Base-by-base conservation (phyloP, 2,888 invertebrate genomes). In the Galeopsomyia nigrocyanea region DNA sequence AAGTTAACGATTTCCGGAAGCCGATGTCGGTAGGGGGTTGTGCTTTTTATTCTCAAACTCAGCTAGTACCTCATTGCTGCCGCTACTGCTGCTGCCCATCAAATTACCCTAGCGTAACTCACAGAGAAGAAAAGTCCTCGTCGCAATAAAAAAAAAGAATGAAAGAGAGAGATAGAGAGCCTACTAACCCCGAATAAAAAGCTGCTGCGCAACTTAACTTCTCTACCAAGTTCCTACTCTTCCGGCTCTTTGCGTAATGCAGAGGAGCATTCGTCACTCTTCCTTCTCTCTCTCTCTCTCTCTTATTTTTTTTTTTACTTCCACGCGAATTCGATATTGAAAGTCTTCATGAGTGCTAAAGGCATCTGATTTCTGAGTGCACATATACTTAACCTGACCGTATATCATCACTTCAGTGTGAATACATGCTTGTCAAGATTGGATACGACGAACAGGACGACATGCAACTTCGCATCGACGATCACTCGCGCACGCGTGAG, bases 251-350 rank as follows among this genome's bases (percentile, higher is more conserved):
- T 13, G 7, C 39, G 39, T 39, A 39, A 39, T 39, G 39, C 10
- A 39, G 39, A 39, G 39, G 7, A 10, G 39, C 5, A 39, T 39
- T 39, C 39, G 39, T 39, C 39, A 21, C 62, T 50, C 62, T 53
- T 49, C 47, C 13, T 16, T 26, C n/a, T 50, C 2, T 17, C 50
- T 22, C 10, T 22, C 62, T 62, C 47, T 16, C 19, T 19, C 21
- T 60, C 17, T 56, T 56, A 14, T 14, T 2, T 22, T 56, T 22
- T 10, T 55, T 21, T 55, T 14, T 5, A 16, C 17, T 57, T 31
- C 39, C 74, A 74, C 66, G 66, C 57, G 74, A 76, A 75, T 75
- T 76, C 69, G 71, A 66, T 76, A 77, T 77, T 78, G 79, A 77
- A 79, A 77, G 77, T 68, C 10, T 39, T 13, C 10, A 7, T 39